Percentiles rank a stretch among this genome's conserved stretches.
Evolutionary conservation across 2,888 invertebrate genomes (phyloP).

Genomic region (Acronicta psi): DNA sequence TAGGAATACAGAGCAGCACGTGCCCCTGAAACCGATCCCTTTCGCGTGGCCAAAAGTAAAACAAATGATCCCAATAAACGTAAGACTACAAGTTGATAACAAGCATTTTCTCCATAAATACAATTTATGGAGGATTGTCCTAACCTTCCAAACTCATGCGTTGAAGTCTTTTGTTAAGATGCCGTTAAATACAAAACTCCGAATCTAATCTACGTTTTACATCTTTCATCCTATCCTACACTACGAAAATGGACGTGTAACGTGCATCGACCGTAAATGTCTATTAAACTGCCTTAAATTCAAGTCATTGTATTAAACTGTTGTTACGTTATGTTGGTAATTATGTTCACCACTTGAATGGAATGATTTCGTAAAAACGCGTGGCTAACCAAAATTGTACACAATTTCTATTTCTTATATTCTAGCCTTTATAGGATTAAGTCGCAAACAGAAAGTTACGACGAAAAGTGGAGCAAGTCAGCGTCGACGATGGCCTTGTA

Average conservation of each 20-base stretch:
- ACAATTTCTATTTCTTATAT: slow-evolving; percentile 34
- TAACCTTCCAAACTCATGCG: slow-evolving; percentile 62
- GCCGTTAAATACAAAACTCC: too few relatives aligned
- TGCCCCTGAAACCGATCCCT: slow-evolving; percentile 10
- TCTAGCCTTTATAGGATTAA: slow-evolving; percentile 45
- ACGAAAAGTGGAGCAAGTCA: slow-evolving; percentile 73
- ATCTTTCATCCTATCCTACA: too few relatives aligned
- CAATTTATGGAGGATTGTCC: too few relatives aligned
- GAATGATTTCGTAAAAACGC: slow-evolving; percentile 17
- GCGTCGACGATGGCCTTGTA: slow-evolving; percentile 62
- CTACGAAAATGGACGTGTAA: slow-evolving; percentile 26
- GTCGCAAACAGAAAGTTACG: slow-evolving; percentile 68
- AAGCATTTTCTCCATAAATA: too few relatives aligned
- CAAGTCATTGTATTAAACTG: slow-evolving; percentile 43
- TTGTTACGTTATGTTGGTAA: slow-evolving; percentile 50
- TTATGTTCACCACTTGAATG: slow-evolving; percentile 30
- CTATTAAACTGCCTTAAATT: slow-evolving; percentile 39
- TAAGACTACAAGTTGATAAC: not conserved
- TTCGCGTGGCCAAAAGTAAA: slow-evolving; percentile 23
- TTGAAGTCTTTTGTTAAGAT: slow-evolving; percentile 78
- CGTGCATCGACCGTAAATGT: slow-evolving; percentile 32
- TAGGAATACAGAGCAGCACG: slow-evolving; percentile 56
- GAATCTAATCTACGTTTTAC: too few relatives aligned
- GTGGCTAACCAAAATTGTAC: slow-evolving; percentile 22
- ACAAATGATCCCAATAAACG: slow-evolving; percentile 14